Evolutionary conservation across 2,113 vertebrate genomes (phyloP).

Genomic region (Athene noctua): DNA sequence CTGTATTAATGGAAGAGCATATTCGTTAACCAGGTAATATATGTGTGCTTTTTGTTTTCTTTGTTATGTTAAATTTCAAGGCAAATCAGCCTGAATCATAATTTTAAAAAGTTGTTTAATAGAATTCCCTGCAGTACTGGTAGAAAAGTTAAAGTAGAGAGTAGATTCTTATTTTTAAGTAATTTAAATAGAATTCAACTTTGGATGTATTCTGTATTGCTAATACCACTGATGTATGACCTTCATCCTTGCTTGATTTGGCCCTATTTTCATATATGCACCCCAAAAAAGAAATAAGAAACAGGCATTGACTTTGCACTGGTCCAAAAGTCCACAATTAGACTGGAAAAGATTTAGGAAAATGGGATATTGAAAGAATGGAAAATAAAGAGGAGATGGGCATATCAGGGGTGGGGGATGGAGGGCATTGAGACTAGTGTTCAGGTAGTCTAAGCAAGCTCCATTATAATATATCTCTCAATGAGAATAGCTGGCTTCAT

Average conservation of each 20-base stretch:
- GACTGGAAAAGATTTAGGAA: not conserved
- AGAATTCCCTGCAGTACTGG: not conserved
- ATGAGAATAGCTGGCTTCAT: not conserved
- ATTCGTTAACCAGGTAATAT: not conserved
- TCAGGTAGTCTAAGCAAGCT: not conserved
- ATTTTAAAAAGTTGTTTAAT: not conserved
- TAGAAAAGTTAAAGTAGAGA: not conserved
- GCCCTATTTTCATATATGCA: fast-evolving
- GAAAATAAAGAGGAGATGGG: fast-evolving
- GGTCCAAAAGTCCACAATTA: not conserved
- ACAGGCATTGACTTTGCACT: not conserved
- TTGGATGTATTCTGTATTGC: not conserved
- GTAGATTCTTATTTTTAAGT: not conserved
- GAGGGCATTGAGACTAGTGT: not conserved
- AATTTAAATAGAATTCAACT: not conserved
- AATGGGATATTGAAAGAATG: not conserved
- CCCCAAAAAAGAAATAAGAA: not conserved
- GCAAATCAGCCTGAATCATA: not conserved
- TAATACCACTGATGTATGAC: not conserved
- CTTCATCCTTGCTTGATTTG: not conserved
- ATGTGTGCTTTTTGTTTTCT: not conserved
- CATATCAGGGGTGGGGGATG: fast-evolving
- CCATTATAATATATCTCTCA: not conserved
- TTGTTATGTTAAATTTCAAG: not conserved
- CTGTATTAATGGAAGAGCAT: not conserved